Percentiles rank a stretch among this genome's conserved stretches.
Evolutionary conservation across 2,113 vertebrate genomes (phyloP).

Genomic region (Heterocephalus glaber): DNA sequence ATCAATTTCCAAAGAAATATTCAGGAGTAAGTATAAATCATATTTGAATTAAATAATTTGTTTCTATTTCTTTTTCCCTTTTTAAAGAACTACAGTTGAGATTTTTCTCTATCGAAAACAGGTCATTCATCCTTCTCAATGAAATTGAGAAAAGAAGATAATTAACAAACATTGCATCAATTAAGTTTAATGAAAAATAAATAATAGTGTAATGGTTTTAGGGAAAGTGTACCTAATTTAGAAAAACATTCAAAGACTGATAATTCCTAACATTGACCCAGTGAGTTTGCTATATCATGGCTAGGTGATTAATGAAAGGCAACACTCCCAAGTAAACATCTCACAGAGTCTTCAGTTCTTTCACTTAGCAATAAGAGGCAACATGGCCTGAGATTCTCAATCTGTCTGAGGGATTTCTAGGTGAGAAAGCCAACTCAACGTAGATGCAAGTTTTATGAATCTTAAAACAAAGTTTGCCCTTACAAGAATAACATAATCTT

Average conservation of each 20-base stretch:
- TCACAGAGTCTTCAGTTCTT: too few species aligned
- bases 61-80: background rate
- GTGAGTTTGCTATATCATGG: fast-evolving
- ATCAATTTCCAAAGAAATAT: slow-evolving; percentile 34
- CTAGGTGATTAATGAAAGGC: background rate
- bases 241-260: background rate
- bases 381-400: background rate
- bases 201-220: slow-evolving; percentile 18
- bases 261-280: background rate
- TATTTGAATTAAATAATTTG: background rate
- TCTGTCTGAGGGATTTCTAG: background rate
- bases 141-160: slow-evolving; percentile 39
- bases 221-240: slow-evolving; percentile 31
- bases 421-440: background rate
- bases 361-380: background rate
- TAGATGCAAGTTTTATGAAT: background rate
- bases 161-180: slow-evolving; percentile 43
- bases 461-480: background rate
- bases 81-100: background rate
- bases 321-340: too few species aligned
- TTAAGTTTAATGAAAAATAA: slow-evolving; percentile 66
- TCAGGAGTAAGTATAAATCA: background rate
- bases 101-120: slow-evolving; percentile 12
- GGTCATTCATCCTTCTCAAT: background rate
- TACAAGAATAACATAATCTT: background rate